phyloP scores from a whole-genome alignment of 2,113 vertebrate genomes.

The Isurus oxyrinchus region DNA sequence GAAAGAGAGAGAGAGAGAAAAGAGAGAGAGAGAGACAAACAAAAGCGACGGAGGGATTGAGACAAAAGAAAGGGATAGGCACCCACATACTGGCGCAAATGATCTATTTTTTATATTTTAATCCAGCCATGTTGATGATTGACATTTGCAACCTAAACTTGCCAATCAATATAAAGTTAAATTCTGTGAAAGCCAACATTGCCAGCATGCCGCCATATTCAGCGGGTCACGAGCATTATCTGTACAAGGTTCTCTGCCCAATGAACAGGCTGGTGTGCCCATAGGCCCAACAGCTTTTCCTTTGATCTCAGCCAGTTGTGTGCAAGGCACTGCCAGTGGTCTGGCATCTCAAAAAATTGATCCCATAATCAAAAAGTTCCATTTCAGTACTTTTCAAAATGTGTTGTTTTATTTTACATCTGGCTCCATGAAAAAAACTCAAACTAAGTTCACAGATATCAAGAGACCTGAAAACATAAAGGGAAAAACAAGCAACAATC shows the following conservation, averaged over 20 bases:
- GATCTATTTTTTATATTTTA: neutral
- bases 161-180: neutral
- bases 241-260: neutral
- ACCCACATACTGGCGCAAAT: neutral
- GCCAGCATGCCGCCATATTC: neutral
- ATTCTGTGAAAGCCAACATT: neutral
- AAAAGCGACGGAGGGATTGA: neutral
- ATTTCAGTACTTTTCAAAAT: neutral
- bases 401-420: neutral
- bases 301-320: neutral
- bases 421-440: neutral
- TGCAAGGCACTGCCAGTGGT: neutral
- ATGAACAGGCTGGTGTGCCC: neutral
- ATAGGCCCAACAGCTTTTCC: neutral
- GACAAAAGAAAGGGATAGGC: neutral
- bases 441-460: neutral
- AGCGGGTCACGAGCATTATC: neutral
- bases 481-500: neutral
- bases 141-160: neutral
- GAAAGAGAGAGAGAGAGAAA: no score
- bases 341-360: neutral
- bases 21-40: neutral
- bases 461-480: neutral
- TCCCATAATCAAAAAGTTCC: neutral
- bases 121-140: neutral